phyloP scores from a whole-genome alignment of 2,797 vertebrate genomes.

The Sebastolobus alascanus region DNA sequence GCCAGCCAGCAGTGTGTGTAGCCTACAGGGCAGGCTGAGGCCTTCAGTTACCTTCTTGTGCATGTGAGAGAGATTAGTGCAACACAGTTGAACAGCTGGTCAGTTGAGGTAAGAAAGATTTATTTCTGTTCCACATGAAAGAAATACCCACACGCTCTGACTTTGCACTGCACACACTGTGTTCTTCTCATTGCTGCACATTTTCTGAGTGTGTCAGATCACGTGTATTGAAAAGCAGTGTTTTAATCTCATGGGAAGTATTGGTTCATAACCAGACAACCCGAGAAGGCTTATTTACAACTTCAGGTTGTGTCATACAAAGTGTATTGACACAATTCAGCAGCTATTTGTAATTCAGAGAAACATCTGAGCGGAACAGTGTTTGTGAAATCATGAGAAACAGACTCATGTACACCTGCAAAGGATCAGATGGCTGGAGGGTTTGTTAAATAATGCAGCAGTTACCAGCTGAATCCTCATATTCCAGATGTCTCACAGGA shows the following conservation, averaged over 20 bases:
- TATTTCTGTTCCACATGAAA: constrained; percentile 39
- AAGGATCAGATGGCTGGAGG: constrained; percentile 53
- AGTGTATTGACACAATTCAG: constrained; percentile 10
- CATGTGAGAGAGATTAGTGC: constrained; percentile 63
- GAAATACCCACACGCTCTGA: constrained; percentile 1
- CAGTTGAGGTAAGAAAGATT: constrained; percentile 47
- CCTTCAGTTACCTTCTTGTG: constrained; percentile 30
- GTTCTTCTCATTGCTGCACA: neutral
- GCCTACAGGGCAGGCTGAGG: neutral
- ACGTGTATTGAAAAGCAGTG: neutral
- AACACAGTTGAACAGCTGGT: constrained; percentile 56
- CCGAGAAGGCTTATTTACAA: constrained; percentile 1
- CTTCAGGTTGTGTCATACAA: neutral
- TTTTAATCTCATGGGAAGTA: constrained; percentile 1
- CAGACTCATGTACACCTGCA: constrained; percentile 55
- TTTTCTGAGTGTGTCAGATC: neutral
- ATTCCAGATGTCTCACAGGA: constrained; percentile 48
- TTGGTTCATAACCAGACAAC: neutral
- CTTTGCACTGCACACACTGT: neutral
- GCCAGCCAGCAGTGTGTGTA: neutral
- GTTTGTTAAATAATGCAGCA: constrained; percentile 73
- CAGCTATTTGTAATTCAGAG: constrained; percentile 44
- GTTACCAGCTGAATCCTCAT: constrained; percentile 62
- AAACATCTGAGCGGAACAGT: constrained; percentile 28
- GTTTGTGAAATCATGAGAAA: constrained; percentile 51